These are phyloP conservation scores for Siphamia tubifer DNA, from an alignment of 2,113 vertebrate genomes.

Conservation along the genomic window DNA sequence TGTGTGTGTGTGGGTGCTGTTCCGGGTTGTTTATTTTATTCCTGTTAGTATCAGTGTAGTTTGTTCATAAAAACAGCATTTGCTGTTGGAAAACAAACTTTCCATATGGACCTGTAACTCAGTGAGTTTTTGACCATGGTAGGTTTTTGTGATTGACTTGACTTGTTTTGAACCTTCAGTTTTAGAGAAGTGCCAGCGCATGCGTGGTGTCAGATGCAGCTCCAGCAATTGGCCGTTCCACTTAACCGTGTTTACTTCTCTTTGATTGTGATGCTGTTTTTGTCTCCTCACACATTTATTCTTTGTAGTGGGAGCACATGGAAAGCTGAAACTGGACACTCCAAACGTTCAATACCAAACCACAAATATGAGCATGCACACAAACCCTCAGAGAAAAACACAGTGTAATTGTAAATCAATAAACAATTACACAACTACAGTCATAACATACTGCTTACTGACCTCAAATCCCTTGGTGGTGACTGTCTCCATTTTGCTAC, in stretches of 20 bases:
- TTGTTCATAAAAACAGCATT: too few relatives aligned
- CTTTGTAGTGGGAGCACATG: neutral
- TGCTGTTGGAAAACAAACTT: too few relatives aligned
- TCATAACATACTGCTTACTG: slow-evolving; percentile 61
- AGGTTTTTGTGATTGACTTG: too few relatives aligned
- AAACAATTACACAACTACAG: slow-evolving; percentile 61
- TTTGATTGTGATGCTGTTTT: too few relatives aligned
- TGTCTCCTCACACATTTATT: too few relatives aligned
- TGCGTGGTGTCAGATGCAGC: neutral
- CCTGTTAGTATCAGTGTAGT: too few relatives aligned
- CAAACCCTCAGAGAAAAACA: slow-evolving; percentile 16
- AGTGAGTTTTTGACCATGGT: too few relatives aligned
- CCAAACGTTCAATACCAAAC: slow-evolving; percentile 5
- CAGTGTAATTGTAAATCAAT: slow-evolving; percentile 71
- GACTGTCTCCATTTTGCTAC: slow-evolving; percentile 43
- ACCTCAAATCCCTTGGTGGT: slow-evolving; percentile 57
- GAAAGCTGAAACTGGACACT: slow-evolving; percentile 19
- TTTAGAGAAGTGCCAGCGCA: neutral
- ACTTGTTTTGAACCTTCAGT: too few relatives aligned
- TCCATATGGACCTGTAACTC: too few relatives aligned
- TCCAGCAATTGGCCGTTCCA: neutral
- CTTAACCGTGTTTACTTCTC: neutral
- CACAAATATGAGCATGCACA: neutral
- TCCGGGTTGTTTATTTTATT: too few relatives aligned
- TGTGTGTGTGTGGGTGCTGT: too few relatives aligned